Evolutionary conservation across 2,113 vertebrate genomes (phyloP).

Genomic region (Xiphias gladius): DNA sequence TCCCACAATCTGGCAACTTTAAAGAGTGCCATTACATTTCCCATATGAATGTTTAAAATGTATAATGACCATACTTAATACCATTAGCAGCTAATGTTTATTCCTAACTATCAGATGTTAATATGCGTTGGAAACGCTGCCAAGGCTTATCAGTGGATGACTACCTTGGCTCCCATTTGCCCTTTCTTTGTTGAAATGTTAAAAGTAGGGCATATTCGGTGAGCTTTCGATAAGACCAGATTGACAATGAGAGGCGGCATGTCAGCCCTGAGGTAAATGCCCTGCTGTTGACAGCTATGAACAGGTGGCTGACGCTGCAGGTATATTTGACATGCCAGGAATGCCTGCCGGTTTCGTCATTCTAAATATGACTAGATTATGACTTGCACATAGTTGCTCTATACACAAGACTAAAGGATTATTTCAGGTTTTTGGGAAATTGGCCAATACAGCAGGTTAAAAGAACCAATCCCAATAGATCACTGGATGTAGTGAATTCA

Average conservation of each 20-base stretch:
- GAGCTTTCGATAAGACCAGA: constrained; percentile 63
- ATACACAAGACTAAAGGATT: constrained; percentile 39
- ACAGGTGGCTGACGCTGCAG: constrained; percentile 75
- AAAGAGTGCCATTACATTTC: constrained; percentile 47
- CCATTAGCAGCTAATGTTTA: constrained; percentile 24
- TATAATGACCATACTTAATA: constrained; percentile 32
- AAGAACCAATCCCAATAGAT: neutral
- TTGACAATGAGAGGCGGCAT: constrained; percentile 56
- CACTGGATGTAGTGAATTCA: neutral
- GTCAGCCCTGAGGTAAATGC: constrained; percentile 71
- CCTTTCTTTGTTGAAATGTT: constrained; percentile 45
- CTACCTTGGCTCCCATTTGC: constrained; percentile 43
- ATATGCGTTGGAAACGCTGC: constrained; percentile 28
- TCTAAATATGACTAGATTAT: constrained; percentile 56
- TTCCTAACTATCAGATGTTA: constrained; percentile 15
- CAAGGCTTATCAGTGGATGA: constrained; percentile 21
- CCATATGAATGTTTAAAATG: constrained; percentile 41
- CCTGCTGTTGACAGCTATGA: constrained; percentile 78
- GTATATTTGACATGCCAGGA: constrained; percentile 73
- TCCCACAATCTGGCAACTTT: constrained; percentile 34
- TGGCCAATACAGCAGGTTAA: constrained; percentile 37
- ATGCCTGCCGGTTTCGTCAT: constrained; percentile 71
- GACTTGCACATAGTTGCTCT: constrained; percentile 63
- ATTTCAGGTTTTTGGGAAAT: constrained; percentile 53
- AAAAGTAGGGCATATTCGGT: constrained; percentile 47